Conservation (phyloP, 2,888 invertebrate genomes). For the Copidosoma aretas region DNA sequence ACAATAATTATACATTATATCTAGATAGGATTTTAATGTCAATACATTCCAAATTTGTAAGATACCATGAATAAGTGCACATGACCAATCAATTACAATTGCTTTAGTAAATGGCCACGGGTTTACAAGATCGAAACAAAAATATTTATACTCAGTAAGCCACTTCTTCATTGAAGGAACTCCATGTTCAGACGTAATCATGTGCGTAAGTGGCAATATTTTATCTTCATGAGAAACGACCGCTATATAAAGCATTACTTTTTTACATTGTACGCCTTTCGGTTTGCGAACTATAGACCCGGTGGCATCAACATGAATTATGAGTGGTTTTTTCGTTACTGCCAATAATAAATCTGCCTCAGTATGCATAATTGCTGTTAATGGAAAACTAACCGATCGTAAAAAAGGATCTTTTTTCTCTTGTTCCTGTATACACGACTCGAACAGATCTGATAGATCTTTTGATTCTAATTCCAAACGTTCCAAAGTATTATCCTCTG, state of each 20-base stretch:
- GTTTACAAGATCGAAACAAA: not conserved
- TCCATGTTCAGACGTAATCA: conserved; percentile 35
- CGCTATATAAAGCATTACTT: conserved; percentile 36
- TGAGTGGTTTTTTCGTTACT: conserved; percentile 11
- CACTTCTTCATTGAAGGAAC: conserved; percentile 26
- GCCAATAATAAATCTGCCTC: conserved; percentile 21
- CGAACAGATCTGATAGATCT: conserved; percentile 37
- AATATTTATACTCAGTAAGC: conserved; percentile 32
- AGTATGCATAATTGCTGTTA: conserved; percentile 22
- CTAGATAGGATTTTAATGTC: conserved; percentile 26
- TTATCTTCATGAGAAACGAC: conserved; percentile 10
- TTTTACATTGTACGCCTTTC: conserved; percentile 23
- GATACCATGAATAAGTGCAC: conserved; percentile 28
- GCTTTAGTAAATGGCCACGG: conserved; percentile 32
- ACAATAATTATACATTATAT: conserved; percentile 24
- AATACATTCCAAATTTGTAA: conserved; percentile 25
- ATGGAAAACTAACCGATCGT: conserved; percentile 7
- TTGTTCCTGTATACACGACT: conserved; percentile 17
- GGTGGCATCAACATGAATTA: conserved; percentile 39
- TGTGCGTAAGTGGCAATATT: conserved; percentile 26
- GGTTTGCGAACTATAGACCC: conserved; percentile 35
- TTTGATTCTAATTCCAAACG: conserved; percentile 17
- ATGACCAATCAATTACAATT: conserved; percentile 37
- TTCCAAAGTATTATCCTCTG: conserved; percentile 12
- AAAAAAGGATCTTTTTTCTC: conserved; percentile 11